A percentile compares a stretch with the other conserved stretches of the same genome.
Evolutionary conservation across 1,140 invertebrate species (phyloP).

Genomic region (Tribolium castaneum): DNA sequence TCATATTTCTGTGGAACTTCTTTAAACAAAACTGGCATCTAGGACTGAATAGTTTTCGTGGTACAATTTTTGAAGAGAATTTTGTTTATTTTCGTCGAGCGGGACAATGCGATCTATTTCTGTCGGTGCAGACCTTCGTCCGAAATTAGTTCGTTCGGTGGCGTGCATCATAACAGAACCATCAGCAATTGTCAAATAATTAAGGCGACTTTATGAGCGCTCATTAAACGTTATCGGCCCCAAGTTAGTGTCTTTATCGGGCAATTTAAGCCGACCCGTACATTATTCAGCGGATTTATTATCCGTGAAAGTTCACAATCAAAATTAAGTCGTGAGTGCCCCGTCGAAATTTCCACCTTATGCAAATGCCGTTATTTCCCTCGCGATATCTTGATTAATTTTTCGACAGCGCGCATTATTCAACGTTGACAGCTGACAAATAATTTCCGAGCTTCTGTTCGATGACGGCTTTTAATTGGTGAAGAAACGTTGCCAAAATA

Average conservation of each 20-base stretch:
- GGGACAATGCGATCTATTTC: background rate
- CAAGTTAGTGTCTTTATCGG: conserved; percentile 9
- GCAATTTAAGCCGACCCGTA: conserved; percentile 10
- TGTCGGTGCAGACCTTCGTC: background rate
- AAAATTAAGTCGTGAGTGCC: conserved; percentile 23
- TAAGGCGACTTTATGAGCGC: conserved; percentile 1
- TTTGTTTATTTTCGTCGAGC: background rate
- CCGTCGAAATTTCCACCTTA: conserved; percentile 31
- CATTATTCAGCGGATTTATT: conserved; percentile 26
- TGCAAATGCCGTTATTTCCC: background rate
- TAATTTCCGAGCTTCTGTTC: conserved; percentile 31
- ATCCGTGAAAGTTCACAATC: conserved; percentile 17
- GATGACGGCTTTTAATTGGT: conserved; percentile 12
- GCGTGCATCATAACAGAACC: background rate
- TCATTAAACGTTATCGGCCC: conserved; percentile 12
- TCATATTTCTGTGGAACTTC: too few relatives aligned
- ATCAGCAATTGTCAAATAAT: conserved; percentile 15
- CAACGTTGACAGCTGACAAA: conserved; percentile 24
- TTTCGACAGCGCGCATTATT: conserved; percentile 13
- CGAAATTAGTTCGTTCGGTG: background rate
- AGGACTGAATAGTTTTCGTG: background rate
- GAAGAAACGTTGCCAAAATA: conserved; percentile 12
- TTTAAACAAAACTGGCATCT: too few relatives aligned
- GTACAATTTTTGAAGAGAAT: background rate
- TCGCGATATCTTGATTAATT: conserved; percentile 23